phyloP scores from a whole-genome alignment of 2,888 invertebrate species.

The Mamestra brassicae region DNA sequence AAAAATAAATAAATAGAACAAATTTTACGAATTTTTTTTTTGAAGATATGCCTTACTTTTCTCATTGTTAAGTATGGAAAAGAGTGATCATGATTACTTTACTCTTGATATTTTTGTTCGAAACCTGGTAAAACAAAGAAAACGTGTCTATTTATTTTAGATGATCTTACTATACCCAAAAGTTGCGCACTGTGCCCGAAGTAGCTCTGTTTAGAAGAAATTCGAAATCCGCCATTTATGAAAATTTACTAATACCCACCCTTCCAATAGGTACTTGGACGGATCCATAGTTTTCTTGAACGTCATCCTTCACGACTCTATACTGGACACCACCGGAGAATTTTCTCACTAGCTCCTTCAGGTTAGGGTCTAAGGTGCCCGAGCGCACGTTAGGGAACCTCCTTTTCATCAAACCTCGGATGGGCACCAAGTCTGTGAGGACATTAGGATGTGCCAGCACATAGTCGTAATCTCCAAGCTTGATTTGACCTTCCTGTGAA shows the following conservation, averaged over 20 bases:
- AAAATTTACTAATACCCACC: slow-evolving; percentile 84
- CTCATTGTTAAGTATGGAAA: too few relatives aligned
- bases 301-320: slow-evolving; percentile 92
- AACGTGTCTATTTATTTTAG: too few relatives aligned
- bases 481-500: slow-evolving; percentile 92
- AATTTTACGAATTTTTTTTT: too few relatives aligned
- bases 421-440: slow-evolving; percentile 93
- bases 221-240: background rate
- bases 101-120: too few relatives aligned
- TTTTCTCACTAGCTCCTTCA: slow-evolving; percentile 91
- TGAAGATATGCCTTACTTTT: too few relatives aligned
- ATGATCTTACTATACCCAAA: too few relatives aligned
- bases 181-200: too few relatives aligned
- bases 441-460: slow-evolving; percentile 95
- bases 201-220: background rate
- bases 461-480: slow-evolving; percentile 93
- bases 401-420: slow-evolving; percentile 95
- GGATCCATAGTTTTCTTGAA: slow-evolving; percentile 93
- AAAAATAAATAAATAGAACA: too few relatives aligned
- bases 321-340: slow-evolving; percentile 94
- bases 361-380: slow-evolving; percentile 93
- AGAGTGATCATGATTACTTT: too few relatives aligned
- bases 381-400: slow-evolving; percentile 93
- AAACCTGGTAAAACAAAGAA: too few relatives aligned
- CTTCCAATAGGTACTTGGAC: slow-evolving; percentile 93